Conservation (phyloP, 1,140 invertebrate genomes). For the Acyrthosiphon pisum region DNA sequence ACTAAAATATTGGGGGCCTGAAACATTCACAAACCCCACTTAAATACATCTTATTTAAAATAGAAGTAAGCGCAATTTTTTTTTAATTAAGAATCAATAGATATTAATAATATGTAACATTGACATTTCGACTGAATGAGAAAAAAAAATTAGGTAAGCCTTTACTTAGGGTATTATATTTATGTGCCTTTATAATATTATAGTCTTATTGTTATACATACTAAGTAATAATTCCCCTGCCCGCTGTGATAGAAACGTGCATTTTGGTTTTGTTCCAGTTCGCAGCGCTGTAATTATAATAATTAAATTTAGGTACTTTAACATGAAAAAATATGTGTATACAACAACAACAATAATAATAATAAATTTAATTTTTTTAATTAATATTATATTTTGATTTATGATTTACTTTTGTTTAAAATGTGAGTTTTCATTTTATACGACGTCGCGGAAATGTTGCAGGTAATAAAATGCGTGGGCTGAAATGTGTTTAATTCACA, state of each 20-base stretch:
- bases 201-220: not conserved
- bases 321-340: slow-evolving; percentile 4
- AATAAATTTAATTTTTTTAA: slow-evolving; percentile 22
- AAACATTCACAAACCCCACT: not conserved
- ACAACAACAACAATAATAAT: slow-evolving; percentile 14
- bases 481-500: slow-evolving; percentile 24
- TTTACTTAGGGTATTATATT: not conserved
- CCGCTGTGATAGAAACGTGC: not conserved
- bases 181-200: not conserved
- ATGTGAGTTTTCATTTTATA: not conserved
- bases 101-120: not conserved
- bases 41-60: no score
- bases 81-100: not conserved
- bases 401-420: slow-evolving; percentile 31
- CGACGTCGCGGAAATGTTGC: slow-evolving; percentile 14
- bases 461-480: not conserved
- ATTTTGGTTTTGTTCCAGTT: slow-evolving; percentile 34
- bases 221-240: not conserved
- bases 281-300: slow-evolving; percentile 22
- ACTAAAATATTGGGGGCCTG: not conserved
- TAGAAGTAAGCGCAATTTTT: not conserved
- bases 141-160: not conserved
- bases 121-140: not conserved
- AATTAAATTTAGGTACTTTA: slow-evolving; percentile 20
- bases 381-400: slow-evolving; percentile 29